Evolutionary conservation across 2,797 vertebrate species (phyloP), one percentile per base, ranked within the genome.

Genomic region (Gymnodraco acuticeps): DNA sequence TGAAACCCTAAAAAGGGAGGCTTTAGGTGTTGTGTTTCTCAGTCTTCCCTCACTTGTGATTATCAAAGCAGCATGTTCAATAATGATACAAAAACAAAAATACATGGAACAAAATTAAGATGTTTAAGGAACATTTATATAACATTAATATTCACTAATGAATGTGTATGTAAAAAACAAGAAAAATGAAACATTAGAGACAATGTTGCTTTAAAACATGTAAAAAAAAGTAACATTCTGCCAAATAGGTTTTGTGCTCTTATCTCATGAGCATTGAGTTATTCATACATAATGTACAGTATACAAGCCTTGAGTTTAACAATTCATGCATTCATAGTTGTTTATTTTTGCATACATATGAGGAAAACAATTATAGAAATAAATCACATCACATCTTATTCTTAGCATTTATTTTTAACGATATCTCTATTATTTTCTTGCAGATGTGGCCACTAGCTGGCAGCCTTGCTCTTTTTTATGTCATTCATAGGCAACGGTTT

Each of bases 371-470:
- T 9, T 1, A 63, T 45, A 33, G 5, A 43, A 19, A 53, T 2
- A 31, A 47, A 68, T 14, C 17, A 41, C 0, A 2, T 16, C 1
- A 14, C 51, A 47, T n/a, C 9, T 50, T 5, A 11, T 56, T 75
- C 17, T 43, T 23, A 16, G 43, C 47, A 4, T 60, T 38, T 46
- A 4, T 48, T 3, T 9, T 38, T 9, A 38, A 38, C 41, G 11
- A 45, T n/a, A 1, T 23, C 20, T 67, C 10, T 11, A 0, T 9
- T 8, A 23, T 56, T 23, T 70, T 20, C 20, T 48, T 1, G 53
- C 56, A 76, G 3, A 69, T 19, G 1, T 47, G 33, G 15, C 87
- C 91, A 87, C 87, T 89, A 92, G 92, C 64, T 72, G 78, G 87
- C 64, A 91, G 85, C 63, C 65, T 91, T 90, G 66, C 5, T 43